Evolutionary conservation across 2,113 vertebrate species (phyloP), one percentile per base, ranked within the genome.

Genomic region (Rhipidura dahli): DNA sequence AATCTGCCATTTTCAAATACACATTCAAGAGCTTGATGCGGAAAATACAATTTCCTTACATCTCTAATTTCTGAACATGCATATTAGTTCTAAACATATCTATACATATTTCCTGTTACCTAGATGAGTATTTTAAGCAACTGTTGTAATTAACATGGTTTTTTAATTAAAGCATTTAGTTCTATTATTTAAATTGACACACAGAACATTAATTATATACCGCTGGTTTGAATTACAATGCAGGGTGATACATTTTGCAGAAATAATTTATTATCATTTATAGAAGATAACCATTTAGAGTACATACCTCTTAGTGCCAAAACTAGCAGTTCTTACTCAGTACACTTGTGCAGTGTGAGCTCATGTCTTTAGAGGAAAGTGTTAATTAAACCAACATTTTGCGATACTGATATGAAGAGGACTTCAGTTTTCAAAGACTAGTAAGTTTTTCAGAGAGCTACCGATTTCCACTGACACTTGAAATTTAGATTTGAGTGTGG

Each of bases 371-470:
- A 71, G 68, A 94, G 88, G 73, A 88, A 73, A 47, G 7, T 60
- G 76, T 78, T 95, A 91, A 91, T 93, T 84, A 97, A 92, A 78
- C 72, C n/a, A 71, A 44, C 53, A 60, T 45, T 92, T 71, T 91
- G 45, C 30, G 56, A 31, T 64, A 70, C 28, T 78, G 47, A 78
- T 93, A 56, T 37, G 27, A 33, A 81, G 83, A 84, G 56, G 35
- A 84, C 33, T 56, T 39, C 33, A 68, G 24, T 93, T 93, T 92
- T 90, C 64, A 64, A 93, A 93, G 21, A 50, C 50, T 83, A 39
- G 4, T 47, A 69, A 68, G 15, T 65, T 85, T 61, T 51, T 50
- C 39, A 83, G 47, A 78, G 57, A 77, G 8, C 27, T 81, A 66
- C 26, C 1, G 1, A 27, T 92, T 83, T 81, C 60, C 33, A 40